These are phyloP conservation scores for Isichthys henryi DNA, from an alignment of 2,113 vertebrate genomes.

Conservation along the genomic window DNA sequence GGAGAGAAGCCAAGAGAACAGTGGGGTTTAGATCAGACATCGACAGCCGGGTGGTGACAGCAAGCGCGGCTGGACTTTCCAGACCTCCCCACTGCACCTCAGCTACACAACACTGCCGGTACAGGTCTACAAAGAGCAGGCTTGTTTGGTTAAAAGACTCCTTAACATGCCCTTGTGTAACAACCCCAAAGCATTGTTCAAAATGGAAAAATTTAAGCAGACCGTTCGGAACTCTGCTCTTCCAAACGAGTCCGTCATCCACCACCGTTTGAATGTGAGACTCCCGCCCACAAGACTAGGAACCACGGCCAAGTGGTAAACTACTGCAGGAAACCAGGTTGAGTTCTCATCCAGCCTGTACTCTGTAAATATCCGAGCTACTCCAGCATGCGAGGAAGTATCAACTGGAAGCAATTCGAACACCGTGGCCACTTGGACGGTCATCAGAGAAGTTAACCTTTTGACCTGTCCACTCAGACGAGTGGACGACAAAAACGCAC, in stretches of 20 bases:
- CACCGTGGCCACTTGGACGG: neutral
- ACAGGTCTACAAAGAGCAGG: slow-evolving; percentile 91
- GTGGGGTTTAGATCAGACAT: slow-evolving; percentile 98
- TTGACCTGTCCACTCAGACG: neutral
- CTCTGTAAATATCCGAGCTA: neutral
- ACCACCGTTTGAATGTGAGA: neutral
- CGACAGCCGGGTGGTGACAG: slow-evolving; percentile 83
- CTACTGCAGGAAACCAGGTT: slow-evolving; percentile 6
- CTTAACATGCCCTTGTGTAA: slow-evolving; percentile 59
- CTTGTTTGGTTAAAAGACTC: slow-evolving; percentile 42
- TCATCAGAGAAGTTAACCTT: neutral
- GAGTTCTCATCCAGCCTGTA: neutral
- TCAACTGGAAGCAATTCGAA: neutral
- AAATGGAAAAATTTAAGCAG: slow-evolving; percentile 21
- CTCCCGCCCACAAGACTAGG: neutral
- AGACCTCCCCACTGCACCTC: slow-evolving; percentile 79
- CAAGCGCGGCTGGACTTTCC: slow-evolving; percentile 86
- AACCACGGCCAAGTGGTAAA: slow-evolving; percentile 6
- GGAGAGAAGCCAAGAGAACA: slow-evolving; percentile 99
- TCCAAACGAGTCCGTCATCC: slow-evolving; percentile 2
- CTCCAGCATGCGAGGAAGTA: neutral
- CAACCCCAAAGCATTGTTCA: slow-evolving; percentile 49
- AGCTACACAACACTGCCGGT: slow-evolving; percentile 70
- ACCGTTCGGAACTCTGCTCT: neutral
- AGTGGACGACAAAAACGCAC: neutral